phyloP scores from a whole-genome alignment of 2,113 vertebrate genomes.

The Mus musculus region GRCm39 chr10:92624501-92625000 shows the following conservation, averaged over 20 bases:
- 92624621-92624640: constrained; percentile 47
- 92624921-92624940: neutral
- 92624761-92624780: neutral
- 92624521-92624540: constrained; percentile 2
- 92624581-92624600: constrained; percentile 64
- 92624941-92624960: neutral
- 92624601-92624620: constrained; percentile 37
- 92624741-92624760: neutral
- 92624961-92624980: neutral
- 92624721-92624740: neutral
- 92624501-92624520: neutral
- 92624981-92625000: neutral
- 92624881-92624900: neutral
- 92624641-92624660: constrained; percentile 54
- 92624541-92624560: too few species aligned
- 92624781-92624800: neutral
- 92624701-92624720: neutral
- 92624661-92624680: constrained; percentile 16
- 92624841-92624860: neutral
- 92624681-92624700: constrained; percentile 5
- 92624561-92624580: neutral
- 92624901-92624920: neutral
- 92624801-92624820: neutral
- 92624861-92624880: neutral
- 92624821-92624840: neutral